Evolutionary conservation across 1,140 invertebrate species (phyloP), one percentile per base, ranked within the genome.

Genomic region (Acromyrmex heyeri): DNA sequence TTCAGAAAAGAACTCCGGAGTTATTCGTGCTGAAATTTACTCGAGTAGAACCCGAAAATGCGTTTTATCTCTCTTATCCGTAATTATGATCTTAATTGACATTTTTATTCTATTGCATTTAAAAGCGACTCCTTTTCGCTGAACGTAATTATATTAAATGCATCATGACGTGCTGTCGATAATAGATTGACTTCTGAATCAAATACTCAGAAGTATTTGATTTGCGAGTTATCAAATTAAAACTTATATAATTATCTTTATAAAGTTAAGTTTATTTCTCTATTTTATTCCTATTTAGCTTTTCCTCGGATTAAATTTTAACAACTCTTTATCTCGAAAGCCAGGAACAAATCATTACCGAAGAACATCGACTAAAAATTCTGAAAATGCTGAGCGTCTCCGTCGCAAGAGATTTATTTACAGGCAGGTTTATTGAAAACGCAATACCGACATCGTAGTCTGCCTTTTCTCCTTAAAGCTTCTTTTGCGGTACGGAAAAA

Each of bases 381-480:
- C 27, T 8, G 1, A 64, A 44, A 65, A 18, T 57, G 7, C 21
- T 8, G 5, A 3, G n/a, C 78, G 30, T 59, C 67, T 59, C 24
- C 67, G 7, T 24, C 34, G 69, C 6, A 16, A 18, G n/a, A 82
- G 38, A 83, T 83, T 82, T 83, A 83, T 83, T 83, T 83, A 83
- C 69, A 75, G 69, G n/a, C 24, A 21, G 24, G 34, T 55, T 70
- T 72, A 69, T 72, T 24, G 78, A 81, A 81, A 81, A 70, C 78
- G 78, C 53, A 48, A 67, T 50, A n/a, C 24, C 79, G 67, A 50
- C 79, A 57, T 62, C 27, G 55, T 30, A 55, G 79, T 83, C 27
- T 57, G 57, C 30, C 79, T 73, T 57, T 48, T 48, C 38, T 53
- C 38, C 14, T 38, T 44, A 38, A 75, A 59, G 69, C 44, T 83